phyloP scores from a whole-genome alignment of 1,140 invertebrate genomes.

The Vollenhovia emeryi region DNA sequence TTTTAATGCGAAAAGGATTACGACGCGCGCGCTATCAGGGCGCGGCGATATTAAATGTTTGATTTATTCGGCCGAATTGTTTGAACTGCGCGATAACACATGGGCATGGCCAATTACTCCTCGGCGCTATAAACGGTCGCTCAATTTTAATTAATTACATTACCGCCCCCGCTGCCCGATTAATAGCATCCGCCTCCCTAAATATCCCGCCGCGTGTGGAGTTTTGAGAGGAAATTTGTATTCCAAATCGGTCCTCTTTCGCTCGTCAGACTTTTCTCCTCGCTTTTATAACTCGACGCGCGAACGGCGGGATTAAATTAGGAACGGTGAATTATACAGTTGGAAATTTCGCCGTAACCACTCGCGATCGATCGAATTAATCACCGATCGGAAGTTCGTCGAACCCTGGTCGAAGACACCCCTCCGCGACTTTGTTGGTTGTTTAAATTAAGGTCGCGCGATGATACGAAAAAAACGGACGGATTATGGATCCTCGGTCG shows the following conservation, averaged over 20 bases:
- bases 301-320: neutral
- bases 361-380: neutral
- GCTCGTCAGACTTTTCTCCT: neutral
- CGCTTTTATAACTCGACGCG: neutral
- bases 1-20: slow-evolving; percentile 29
- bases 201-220: neutral
- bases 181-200: neutral
- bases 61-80: slow-evolving; percentile 37
- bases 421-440: neutral
- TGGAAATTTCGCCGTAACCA: neutral
- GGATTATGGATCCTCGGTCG: too few species aligned
- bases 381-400: too few species aligned
- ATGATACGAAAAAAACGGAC: too few species aligned
- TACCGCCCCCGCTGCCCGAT: slow-evolving; percentile 8
- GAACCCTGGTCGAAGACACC: too few species aligned
- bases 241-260: neutral
- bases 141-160: slow-evolving; percentile 52
- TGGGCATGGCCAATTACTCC: slow-evolving; percentile 6
- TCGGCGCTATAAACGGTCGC: neutral
- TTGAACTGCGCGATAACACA: slow-evolving; percentile 34
- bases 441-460: too few species aligned
- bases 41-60: slow-evolving; percentile 41
- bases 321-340: neutral
- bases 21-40: neutral
- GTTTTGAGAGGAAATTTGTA: slow-evolving; percentile 12